Conservation (phyloP, 2,797 vertebrate genomes). For the Rhodeus uyekii region DNA sequence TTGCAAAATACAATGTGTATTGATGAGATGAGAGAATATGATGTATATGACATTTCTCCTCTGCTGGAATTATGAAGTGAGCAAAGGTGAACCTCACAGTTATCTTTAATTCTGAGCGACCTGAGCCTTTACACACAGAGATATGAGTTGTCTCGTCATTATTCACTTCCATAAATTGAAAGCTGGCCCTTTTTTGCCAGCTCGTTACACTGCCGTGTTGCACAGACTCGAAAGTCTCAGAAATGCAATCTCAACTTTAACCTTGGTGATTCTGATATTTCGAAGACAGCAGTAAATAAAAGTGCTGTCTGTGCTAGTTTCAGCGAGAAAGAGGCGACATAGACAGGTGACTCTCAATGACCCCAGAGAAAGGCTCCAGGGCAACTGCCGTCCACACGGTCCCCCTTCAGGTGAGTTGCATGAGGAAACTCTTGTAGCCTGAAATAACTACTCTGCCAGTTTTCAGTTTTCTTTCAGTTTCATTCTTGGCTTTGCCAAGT, state of each 20-base stretch:
- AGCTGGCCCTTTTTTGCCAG: slow-evolving; percentile 36
- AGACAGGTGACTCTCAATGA: slow-evolving; percentile 56
- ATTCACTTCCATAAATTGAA: slow-evolving; percentile 54
- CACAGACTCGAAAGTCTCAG: slow-evolving; percentile 53
- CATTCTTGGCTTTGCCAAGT: not conserved
- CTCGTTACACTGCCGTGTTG: slow-evolving; percentile 30
- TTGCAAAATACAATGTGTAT: slow-evolving; percentile 7
- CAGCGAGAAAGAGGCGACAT: slow-evolving; percentile 49
- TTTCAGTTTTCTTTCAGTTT: slow-evolving; percentile 13
- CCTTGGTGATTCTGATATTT: slow-evolving; percentile 50
- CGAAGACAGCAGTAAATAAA: slow-evolving; percentile 46
- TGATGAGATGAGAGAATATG: slow-evolving; percentile 1
- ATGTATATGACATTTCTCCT: slow-evolving; percentile 49
- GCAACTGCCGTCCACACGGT: not conserved
- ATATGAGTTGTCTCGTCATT: slow-evolving; percentile 32
- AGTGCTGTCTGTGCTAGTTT: slow-evolving; percentile 59
- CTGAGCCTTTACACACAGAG: slow-evolving; percentile 31
- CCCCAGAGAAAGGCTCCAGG: slow-evolving; percentile 41
- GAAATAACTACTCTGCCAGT: slow-evolving; percentile 11
- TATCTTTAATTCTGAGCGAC: slow-evolving; percentile 41
- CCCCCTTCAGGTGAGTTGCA: not conserved
- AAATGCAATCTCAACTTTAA: slow-evolving; percentile 63
- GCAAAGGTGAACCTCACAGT: slow-evolving; percentile 43
- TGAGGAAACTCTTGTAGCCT: not conserved
- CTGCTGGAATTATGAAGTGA: slow-evolving; percentile 44